Conservation (phyloP, 2,113 vertebrate species). For the Ochotona curzoniae region DNA sequence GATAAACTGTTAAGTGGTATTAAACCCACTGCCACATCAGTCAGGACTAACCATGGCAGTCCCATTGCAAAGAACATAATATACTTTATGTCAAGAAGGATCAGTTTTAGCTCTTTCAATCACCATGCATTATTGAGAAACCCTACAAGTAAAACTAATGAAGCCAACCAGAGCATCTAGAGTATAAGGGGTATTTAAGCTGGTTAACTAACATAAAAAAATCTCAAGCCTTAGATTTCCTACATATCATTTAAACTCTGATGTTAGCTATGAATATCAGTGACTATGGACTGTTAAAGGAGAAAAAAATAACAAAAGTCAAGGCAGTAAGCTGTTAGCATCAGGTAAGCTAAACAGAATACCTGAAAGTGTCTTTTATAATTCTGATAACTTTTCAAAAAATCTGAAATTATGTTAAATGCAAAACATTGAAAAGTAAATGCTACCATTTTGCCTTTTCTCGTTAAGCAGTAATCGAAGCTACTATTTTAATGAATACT, state of each 20-base stretch:
- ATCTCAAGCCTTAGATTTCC: neutral
- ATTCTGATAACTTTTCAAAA: neutral
- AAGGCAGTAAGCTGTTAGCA: neutral
- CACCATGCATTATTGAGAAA: neutral
- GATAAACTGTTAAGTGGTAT: neutral
- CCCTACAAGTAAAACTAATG: neutral
- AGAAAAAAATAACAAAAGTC: neutral
- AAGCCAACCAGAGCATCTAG: neutral
- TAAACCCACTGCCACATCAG: neutral
- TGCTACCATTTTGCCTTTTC: neutral
- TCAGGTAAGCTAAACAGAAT: neutral
- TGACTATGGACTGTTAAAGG: neutral
- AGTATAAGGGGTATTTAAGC: neutral
- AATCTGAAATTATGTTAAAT: neutral
- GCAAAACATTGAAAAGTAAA: neutral
- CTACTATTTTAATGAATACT: neutral
- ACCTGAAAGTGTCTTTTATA: neutral
- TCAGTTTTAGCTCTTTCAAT: neutral
- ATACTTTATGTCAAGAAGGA: conserved; percentile 8
- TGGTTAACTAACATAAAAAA: conserved; percentile 20
- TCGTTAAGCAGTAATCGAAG: neutral
- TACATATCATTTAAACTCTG: neutral
- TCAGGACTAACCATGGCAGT: neutral
- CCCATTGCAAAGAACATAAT: neutral
- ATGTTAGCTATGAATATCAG: neutral